Evolutionary conservation across 37 sponge, comb jelly and placozoan species (phyloP).

Genomic region (Haliclona indistincta): DNA sequence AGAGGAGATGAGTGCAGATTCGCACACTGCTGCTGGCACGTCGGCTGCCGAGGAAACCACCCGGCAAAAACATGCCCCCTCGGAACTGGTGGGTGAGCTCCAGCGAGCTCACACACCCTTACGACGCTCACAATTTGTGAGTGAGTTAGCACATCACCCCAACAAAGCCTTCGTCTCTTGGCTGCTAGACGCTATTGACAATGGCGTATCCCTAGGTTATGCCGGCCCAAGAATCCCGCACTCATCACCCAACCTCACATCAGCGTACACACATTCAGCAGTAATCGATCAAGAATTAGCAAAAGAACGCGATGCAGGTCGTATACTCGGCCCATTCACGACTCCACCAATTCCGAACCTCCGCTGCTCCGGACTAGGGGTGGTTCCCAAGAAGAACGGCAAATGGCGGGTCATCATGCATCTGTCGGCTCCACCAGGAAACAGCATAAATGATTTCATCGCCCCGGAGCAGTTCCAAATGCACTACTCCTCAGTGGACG

Average conservation of each 20-base stretch:
- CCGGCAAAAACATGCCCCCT: slow-evolving; percentile 23
- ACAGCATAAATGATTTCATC: slow-evolving; percentile 12
- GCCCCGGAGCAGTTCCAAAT: background rate
- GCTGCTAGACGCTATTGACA: slow-evolving; percentile 17
- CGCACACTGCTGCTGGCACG: slow-evolving; percentile 36
- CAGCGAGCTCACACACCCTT: slow-evolving; percentile 35
- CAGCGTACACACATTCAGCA: slow-evolving; percentile 26
- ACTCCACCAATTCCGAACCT: slow-evolving; percentile 29
- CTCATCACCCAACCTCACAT: slow-evolving; percentile 14
- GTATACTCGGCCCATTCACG: slow-evolving; percentile 10
- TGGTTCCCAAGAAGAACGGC: slow-evolving; percentile 48
- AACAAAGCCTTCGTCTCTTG: slow-evolving; percentile 24
- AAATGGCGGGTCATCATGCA: slow-evolving; percentile 40
- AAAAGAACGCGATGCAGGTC: slow-evolving; percentile 14
- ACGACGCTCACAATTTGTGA: slow-evolving; percentile 19
- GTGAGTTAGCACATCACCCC: slow-evolving; percentile 25
- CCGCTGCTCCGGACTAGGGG: slow-evolving; percentile 34
- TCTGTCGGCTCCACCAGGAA: slow-evolving; percentile 38
- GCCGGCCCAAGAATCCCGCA: slow-evolving; percentile 14
- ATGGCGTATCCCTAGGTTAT: slow-evolving; percentile 20
- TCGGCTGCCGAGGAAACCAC: slow-evolving; percentile 24
- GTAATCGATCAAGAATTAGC: slow-evolving; percentile 16
- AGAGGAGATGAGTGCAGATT: slow-evolving; percentile 24
- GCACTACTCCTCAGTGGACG: slow-evolving; percentile 29
- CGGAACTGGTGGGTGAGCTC: slow-evolving; percentile 17